Conservation (phyloP, 2,888 invertebrate species). For the Mechanitis mazaeus region DNA sequence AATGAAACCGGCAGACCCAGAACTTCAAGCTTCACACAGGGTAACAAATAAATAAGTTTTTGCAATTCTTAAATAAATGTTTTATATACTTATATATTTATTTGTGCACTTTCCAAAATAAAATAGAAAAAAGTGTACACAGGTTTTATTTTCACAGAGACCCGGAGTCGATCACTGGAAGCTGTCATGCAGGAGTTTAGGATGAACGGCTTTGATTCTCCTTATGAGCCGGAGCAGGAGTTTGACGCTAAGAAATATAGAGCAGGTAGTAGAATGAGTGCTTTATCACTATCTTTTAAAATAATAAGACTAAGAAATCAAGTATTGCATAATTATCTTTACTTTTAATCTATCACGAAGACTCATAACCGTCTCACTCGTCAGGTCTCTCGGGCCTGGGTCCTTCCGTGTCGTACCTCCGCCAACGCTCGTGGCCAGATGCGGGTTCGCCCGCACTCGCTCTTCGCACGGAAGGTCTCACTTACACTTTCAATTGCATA, state of each 20-base stretch:
- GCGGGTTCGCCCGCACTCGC: background rate
- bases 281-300: too few relatives aligned
- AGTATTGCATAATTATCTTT: too few relatives aligned
- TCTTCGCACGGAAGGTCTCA: slow-evolving; percentile 30
- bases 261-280: too few relatives aligned
- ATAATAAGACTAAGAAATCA: too few relatives aligned
- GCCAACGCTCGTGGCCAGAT: slow-evolving; percentile 61
- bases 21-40: slow-evolving; percentile 40
- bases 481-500: background rate
- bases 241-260: background rate
- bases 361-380: background rate
- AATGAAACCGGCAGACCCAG: slow-evolving; percentile 29
- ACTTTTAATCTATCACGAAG: too few relatives aligned
- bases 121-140: too few relatives aligned
- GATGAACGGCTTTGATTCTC: slow-evolving; percentile 72
- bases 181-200: slow-evolving; percentile 75
- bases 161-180: slow-evolving; percentile 41
- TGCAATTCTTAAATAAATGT: too few relatives aligned
- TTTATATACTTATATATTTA: too few relatives aligned
- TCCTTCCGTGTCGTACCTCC: slow-evolving; percentile 48
- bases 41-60: slow-evolving; percentile 32
- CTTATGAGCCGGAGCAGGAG: slow-evolving; percentile 54
- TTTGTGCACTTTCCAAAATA: too few relatives aligned
- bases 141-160: too few relatives aligned
- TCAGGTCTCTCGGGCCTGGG: slow-evolving; percentile 40